Conservation (phyloP, 2,113 vertebrate genomes). For the Sarotherodon lohbergeri region DNA sequence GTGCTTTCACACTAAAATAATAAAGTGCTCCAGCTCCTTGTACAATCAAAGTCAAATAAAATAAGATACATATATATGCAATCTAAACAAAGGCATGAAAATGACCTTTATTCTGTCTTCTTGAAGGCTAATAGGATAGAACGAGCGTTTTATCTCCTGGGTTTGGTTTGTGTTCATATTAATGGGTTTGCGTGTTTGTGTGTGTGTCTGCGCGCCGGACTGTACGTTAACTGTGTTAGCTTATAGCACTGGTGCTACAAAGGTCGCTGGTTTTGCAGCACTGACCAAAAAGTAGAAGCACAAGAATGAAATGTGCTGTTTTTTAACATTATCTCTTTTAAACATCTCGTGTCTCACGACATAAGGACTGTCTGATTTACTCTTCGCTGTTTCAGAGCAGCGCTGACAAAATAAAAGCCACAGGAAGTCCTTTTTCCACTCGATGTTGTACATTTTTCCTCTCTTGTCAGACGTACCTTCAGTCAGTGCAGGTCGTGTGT, state of each 20-base stretch:
- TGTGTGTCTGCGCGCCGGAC: not conserved
- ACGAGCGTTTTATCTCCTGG: not conserved
- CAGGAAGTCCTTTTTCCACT: no score
- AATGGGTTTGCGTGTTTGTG: not conserved
- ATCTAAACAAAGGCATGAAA: not conserved
- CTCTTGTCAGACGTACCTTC: no score
- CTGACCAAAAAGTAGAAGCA: not conserved
- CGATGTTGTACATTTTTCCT: no score
- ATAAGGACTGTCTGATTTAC: no score
- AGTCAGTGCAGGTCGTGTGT: no score
- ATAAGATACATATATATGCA: not conserved
- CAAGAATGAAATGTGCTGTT: no score
- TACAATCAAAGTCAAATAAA: not conserved
- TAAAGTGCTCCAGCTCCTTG: not conserved
- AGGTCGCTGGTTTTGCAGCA: not conserved
- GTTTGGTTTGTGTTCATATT: not conserved
- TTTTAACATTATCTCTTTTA: no score
- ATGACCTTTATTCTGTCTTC: not conserved
- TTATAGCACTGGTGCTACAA: not conserved
- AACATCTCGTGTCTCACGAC: no score
- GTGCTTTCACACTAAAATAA: not conserved
- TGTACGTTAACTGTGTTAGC: not conserved
- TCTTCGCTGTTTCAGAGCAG: no score
- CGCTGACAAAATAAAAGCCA: no score
- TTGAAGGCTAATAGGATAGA: not conserved